Conservation (phyloP, 1,140 invertebrate genomes). For the Scaptomyza hsui region DNA sequence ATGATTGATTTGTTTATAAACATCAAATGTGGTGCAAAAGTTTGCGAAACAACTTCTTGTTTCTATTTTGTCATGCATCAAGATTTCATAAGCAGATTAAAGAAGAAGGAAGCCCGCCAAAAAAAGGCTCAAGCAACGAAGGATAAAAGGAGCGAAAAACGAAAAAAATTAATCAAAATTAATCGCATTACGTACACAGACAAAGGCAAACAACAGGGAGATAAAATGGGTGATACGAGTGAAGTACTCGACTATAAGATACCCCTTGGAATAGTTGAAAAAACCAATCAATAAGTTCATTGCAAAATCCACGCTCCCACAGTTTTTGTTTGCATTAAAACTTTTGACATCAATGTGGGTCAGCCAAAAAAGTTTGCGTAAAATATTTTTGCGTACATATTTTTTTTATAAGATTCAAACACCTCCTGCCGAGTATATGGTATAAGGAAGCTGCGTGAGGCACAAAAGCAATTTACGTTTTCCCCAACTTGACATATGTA, state of each 20-base stretch:
- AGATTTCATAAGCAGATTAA: slow-evolving; percentile 56
- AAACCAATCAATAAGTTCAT: too few relatives aligned
- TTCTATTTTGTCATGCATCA: slow-evolving; percentile 35
- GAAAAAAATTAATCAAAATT: slow-evolving; percentile 74
- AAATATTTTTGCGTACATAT: neutral
- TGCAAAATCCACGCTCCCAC: too few relatives aligned
- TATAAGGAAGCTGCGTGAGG: slow-evolving; percentile 8
- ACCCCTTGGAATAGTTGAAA: slow-evolving; percentile 4
- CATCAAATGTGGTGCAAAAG: slow-evolving; percentile 37
- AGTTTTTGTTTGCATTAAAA: too few relatives aligned
- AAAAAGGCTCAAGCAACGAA: neutral
- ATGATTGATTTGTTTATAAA: slow-evolving; percentile 46
- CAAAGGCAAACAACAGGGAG: slow-evolving; percentile 13
- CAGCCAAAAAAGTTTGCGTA: neutral
- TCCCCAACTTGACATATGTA: slow-evolving; percentile 45
- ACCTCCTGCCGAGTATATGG: slow-evolving; percentile 1
- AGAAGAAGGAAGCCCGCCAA: neutral
- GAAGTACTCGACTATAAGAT: neutral
- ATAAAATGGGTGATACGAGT: neutral
- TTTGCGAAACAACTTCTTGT: slow-evolving; percentile 29
- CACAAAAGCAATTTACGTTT: slow-evolving; percentile 66
- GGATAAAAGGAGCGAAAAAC: neutral
- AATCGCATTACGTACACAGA: slow-evolving; percentile 69
- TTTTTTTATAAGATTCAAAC: slow-evolving; percentile 1
- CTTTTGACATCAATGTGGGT: too few relatives aligned